Evolutionary conservation across 2,113 vertebrate genomes (phyloP).

Genomic region (Hiodon alosoides): DNA sequence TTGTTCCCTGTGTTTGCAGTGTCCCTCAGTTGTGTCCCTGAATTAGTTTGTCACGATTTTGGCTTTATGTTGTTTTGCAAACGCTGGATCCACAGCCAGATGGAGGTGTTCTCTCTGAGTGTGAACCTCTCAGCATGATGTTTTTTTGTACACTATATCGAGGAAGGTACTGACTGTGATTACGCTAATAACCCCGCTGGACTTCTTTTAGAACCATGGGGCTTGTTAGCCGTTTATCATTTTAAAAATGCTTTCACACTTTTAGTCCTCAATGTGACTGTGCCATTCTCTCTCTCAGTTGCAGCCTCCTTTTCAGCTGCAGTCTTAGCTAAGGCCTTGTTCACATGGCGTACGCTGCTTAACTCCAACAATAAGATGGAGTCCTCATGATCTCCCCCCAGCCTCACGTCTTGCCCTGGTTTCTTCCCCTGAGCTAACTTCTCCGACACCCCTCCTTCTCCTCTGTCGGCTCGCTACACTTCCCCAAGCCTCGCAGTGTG

Average conservation of each 20-base stretch:
- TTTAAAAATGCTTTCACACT: neutral
- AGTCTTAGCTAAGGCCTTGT: neutral
- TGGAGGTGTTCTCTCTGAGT: slow-evolving; percentile 43
- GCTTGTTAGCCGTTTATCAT: no score
- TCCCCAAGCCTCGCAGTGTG: neutral
- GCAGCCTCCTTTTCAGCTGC: neutral
- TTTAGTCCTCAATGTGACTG: neutral
- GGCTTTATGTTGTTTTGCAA: slow-evolving; percentile 8
- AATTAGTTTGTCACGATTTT: slow-evolving; percentile 36
- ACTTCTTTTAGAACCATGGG: neutral
- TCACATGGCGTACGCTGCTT: neutral
- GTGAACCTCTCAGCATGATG: slow-evolving; percentile 31
- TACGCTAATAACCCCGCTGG: neutral
- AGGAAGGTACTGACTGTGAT: slow-evolving; percentile 37
- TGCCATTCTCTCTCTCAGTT: slow-evolving; percentile 26
- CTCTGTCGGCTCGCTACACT: neutral
- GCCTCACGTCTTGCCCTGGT: slow-evolving; percentile 36
- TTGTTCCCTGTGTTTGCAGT: slow-evolving; percentile 38
- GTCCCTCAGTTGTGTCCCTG: slow-evolving; percentile 11
- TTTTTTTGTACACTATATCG: slow-evolving; percentile 34
- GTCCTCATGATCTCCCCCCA: slow-evolving; percentile 10
- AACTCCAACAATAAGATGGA: neutral
- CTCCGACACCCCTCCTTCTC: neutral
- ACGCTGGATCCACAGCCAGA: neutral
- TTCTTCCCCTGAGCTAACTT: slow-evolving; percentile 9